Evolutionary conservation across 2,888 invertebrate species (phyloP), one percentile per base, ranked within the genome.

Genomic region (Eupithecia pulchellata): DNA sequence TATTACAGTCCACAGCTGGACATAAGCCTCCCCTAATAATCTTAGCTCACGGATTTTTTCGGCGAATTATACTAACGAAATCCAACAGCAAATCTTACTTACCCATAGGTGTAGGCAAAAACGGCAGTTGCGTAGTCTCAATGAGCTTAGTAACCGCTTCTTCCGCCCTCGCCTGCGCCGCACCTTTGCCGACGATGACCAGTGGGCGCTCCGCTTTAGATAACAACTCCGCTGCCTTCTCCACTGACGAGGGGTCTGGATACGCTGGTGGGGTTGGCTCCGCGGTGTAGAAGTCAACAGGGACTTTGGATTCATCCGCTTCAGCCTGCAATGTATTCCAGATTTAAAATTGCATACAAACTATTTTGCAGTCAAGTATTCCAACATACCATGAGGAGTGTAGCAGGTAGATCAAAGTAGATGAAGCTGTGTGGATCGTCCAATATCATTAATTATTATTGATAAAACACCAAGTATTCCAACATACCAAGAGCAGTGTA

Each of bases 61-160:
- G n/a, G n/a, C n/a, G n/a, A n/a, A n/a, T n/a, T 20, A 9, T 47
- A 20, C 11, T 9, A 20, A 20, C 9, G 6, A 42, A 42, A 42
- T n/a, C 13, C 11, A 29, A 30, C 13, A 32, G 14, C 25, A 6
- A 2, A 32, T 13, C 1, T n/a, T 13, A 68, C 79, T 82, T 95
- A 86, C 97, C 99, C 98, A 99, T 99, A 13, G 99, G 99, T 4
- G 98, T 99, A 0, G 99, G 97, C 77, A 99, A 92, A 91, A 99
- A 99, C 0, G 99, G 99, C 58, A 99, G 86, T 76, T 96, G 96
- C 3, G 97, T 96, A 25, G 92, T 91, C 14, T 95, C 92, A 13
- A 99, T 95, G 0, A 99, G 95, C 66, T 96, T 95, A 25, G 95
- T 92, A 30, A 98, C 88, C 66, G 96, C 95, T 0, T 95, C 91